phyloP scores from a whole-genome alignment of 2,888 invertebrate species.

The Cosmorhoe ocellata region DNA sequence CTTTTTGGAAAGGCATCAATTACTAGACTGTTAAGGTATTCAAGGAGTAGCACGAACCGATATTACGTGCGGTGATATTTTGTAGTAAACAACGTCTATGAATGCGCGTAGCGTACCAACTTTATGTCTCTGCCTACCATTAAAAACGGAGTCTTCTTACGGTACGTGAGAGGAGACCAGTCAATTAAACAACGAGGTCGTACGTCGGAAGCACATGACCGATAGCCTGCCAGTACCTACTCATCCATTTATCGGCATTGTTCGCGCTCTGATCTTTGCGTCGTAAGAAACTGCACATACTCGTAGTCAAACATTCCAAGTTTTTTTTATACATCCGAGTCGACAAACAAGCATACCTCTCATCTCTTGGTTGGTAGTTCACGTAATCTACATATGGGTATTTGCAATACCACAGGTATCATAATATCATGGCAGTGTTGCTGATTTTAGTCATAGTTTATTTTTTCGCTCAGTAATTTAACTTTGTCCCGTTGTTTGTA shows the following conservation, averaged over 20 bases:
- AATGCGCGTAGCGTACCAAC: conserved; percentile 24
- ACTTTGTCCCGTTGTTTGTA: too few relatives aligned
- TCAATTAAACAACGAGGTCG: conserved; percentile 63
- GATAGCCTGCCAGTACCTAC: conserved; percentile 58
- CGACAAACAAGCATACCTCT: too few relatives aligned
- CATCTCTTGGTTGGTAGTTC: too few relatives aligned
- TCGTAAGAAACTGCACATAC: too few relatives aligned
- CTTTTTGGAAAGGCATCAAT: conserved; percentile 24
- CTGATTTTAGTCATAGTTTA: too few relatives aligned
- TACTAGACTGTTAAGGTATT: conserved; percentile 26
- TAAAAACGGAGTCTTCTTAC: conserved; percentile 24
- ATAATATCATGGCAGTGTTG: too few relatives aligned
- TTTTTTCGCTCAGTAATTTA: too few relatives aligned
- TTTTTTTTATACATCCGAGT: too few relatives aligned
- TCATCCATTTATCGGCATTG: conserved; percentile 37
- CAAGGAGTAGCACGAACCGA: conserved; percentile 20
- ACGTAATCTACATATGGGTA: too few relatives aligned
- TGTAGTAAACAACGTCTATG: conserved; percentile 23
- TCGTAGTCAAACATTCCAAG: too few relatives aligned
- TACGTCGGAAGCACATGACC: conserved; percentile 61
- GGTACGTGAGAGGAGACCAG: conserved; percentile 43
- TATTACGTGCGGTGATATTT: conserved; percentile 27
- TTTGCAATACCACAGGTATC: too few relatives aligned
- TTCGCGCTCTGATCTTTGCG: conserved; percentile 41
- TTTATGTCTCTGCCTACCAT: conserved; percentile 25